Conservation (phyloP, 92 coral and sea anemone genomes). For the Parazoanthus swiftii region DNA sequence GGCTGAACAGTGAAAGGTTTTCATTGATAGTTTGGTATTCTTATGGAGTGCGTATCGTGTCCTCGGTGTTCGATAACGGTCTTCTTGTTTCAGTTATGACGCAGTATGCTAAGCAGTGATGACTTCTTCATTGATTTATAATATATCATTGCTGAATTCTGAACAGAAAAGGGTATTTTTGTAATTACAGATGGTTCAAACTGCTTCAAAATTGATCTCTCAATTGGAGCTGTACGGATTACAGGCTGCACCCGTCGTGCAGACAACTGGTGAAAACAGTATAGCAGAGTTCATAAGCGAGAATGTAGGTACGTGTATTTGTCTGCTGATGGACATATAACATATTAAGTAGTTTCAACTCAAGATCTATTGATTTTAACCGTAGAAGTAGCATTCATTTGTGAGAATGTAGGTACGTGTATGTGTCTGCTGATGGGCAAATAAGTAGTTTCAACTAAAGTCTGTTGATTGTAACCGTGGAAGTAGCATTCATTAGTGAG, state of each 20-base stretch:
- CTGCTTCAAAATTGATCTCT: slow-evolving; percentile 31
- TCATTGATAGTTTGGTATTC: no score
- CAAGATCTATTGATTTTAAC: neutral
- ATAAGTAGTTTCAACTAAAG: neutral
- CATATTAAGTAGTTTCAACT: neutral
- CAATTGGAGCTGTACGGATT: slow-evolving; percentile 25
- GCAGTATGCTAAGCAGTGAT: no score
- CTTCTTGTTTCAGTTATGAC: no score
- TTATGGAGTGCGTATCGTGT: no score
- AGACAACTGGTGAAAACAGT: neutral
- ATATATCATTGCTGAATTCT: neutral
- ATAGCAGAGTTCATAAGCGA: slow-evolving; percentile 12
- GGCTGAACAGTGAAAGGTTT: no score
- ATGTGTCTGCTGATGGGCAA: neutral
- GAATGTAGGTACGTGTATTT: slow-evolving; percentile 26
- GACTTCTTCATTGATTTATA: no score
- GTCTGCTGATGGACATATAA: neutral
- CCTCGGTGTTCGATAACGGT: no score
- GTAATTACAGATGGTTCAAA: slow-evolving; percentile 27
- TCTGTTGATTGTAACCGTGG: neutral
- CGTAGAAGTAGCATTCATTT: neutral
- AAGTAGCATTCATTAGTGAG: neutral
- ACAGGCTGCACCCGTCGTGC: slow-evolving; percentile 31
- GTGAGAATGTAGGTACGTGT: slow-evolving; percentile 32
- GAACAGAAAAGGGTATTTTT: neutral